Evolutionary conservation across 2,888 invertebrate genomes (phyloP).

Genomic region (Zygaena filipendulae): DNA sequence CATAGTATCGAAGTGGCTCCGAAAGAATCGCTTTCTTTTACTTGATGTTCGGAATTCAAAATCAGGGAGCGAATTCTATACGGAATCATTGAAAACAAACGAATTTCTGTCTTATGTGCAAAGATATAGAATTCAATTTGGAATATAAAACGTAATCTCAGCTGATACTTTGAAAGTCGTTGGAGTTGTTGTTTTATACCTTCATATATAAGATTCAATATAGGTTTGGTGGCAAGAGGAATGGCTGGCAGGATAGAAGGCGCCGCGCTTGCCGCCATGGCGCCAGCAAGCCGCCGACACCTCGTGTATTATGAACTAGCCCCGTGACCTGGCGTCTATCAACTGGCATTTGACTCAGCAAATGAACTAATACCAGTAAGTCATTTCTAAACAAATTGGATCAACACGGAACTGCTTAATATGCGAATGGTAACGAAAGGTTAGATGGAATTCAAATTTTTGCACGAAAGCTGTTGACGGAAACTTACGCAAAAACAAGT

Average conservation of each 20-base stretch:
- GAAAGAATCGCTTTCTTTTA: conserved; percentile 61
- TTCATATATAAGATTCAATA: conserved; percentile 25
- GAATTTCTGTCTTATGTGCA: conserved; percentile 18
- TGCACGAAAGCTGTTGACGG: no score
- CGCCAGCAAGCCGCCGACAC: conserved; percentile 65
- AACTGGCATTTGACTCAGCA: conserved; percentile 58
- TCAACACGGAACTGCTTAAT: conserved; percentile 29
- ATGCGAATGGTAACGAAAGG: conserved; percentile 12
- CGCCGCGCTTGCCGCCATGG: conserved; percentile 59
- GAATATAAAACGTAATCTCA: conserved; percentile 23
- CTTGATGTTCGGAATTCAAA: conserved; percentile 56
- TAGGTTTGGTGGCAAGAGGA: conserved; percentile 19
- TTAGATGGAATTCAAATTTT: neutral
- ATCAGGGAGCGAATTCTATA: conserved; percentile 50
- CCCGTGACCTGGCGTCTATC: conserved; percentile 63
- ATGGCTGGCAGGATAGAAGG: conserved; percentile 57
- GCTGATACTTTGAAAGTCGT: no score
- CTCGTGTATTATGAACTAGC: conserved; percentile 67
- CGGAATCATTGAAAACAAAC: conserved; percentile 12
- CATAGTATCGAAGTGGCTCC: conserved; percentile 44
- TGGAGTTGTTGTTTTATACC: no score
- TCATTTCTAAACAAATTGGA: conserved; percentile 42
- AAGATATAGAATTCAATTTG: conserved; percentile 24
- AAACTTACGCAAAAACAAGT: no score
- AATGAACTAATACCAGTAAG: conserved; percentile 39